These are phyloP conservation scores for Tachyglossus aculeatus DNA, from an alignment of 2,797 vertebrate species.

Conservation along the genomic window DNA sequence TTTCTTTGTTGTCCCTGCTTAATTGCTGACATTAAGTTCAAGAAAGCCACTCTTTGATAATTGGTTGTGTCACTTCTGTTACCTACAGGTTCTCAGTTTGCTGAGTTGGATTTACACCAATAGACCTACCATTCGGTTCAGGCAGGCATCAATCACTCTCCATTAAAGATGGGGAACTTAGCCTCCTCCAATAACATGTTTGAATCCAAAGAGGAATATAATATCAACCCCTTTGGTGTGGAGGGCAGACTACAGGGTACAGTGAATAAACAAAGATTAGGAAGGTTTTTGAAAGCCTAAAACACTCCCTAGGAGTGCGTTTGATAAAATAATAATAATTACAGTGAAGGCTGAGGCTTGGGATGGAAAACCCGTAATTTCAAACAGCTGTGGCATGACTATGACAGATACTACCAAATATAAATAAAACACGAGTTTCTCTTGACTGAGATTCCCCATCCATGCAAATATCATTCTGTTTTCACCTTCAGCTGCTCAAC, in stretches of 20 bases:
- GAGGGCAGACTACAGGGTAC: constrained; percentile 39
- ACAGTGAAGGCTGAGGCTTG: constrained; percentile 46
- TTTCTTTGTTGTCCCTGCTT: no score
- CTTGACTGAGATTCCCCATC: constrained; percentile 15
- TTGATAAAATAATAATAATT: constrained; percentile 72
- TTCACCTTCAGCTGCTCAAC: neutral
- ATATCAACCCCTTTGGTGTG: constrained; percentile 52
- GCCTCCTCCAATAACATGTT: constrained; percentile 44
- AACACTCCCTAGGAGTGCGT: constrained; percentile 60
- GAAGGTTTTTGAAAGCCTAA: constrained; percentile 61
- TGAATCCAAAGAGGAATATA: constrained; percentile 47
- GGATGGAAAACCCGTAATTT: constrained; percentile 66
- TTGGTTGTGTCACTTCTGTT: no score
- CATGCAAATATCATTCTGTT: constrained; percentile 24
- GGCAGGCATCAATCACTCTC: neutral
- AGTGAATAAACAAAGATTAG: constrained; percentile 66
- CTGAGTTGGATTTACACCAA: constrained; percentile 29
- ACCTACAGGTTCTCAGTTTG: neutral
- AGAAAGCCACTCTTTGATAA: no score
- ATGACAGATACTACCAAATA: constrained; percentile 30
- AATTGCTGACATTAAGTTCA: no score
- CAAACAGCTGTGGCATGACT: constrained; percentile 56
- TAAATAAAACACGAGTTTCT: constrained; percentile 38
- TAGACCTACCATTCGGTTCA: constrained; percentile 1
- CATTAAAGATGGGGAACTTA: constrained; percentile 44